Evolutionary conservation across 2,888 invertebrate species (phyloP), one percentile per base, ranked within the genome.

Genomic region (Schizotus pectinicornis): DNA sequence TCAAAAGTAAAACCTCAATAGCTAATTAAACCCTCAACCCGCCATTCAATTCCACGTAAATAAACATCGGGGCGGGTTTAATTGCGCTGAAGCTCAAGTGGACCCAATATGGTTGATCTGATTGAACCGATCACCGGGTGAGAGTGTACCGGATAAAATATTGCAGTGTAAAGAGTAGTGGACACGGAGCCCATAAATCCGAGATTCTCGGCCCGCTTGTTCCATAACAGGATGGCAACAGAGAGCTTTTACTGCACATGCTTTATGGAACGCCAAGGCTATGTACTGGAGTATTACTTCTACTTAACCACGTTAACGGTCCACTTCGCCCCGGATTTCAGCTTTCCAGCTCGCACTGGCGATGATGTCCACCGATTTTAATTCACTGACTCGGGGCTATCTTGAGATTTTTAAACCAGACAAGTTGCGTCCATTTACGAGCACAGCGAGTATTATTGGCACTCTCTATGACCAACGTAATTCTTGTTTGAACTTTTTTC

Each of bases 241-340:
- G 51, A 50, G 57, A 56, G 61, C 60, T 62, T 64, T 64, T 63
- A 65, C 64, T 62, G 52, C 62, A 61, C 59, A 54, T 64, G 55
- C 67, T 68, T 66, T 67, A 67, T 65, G 60, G 65, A 56, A 55
- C 61, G 62, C 55, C 22, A 22, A 22, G 59, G 58, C 63, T 56
- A 59, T 63, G 64, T 65, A 59, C 62, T 22, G 5, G 5, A 22
- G 67, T 66, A 68, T 68, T 69, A 69, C 65, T 63, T 68, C 65
- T 70, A 69, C 67, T 70, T 68, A 69, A 66, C 62, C 62, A 65
- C 55, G 64, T 70, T 70, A 65, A 68, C 65, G 67, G 57, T 64
- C 63, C 62, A 60, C 63, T 61, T 56, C 56, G 41, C 57, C 49
- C 48, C 46, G 22, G 47, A 36, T 51, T 63, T 60, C 47, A 54